These are phyloP conservation scores for Helicorthomorpha holstii DNA, from an alignment of 1,140 invertebrate genomes.

Conservation along the genomic window DNA sequence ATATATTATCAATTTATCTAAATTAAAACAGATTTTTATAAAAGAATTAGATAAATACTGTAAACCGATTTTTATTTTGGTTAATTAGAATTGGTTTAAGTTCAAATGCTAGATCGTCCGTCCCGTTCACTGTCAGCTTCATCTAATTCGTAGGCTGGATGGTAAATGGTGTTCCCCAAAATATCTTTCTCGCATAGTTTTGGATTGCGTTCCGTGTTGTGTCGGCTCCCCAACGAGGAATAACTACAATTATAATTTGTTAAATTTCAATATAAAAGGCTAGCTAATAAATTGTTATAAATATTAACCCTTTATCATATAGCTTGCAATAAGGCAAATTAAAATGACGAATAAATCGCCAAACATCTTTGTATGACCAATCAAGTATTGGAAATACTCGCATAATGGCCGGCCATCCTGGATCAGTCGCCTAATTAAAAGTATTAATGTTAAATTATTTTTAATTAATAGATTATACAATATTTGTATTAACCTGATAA, in stretches of 20 bases:
- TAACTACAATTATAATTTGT: slow-evolving; percentile 34
- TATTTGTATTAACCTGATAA: slow-evolving; percentile 40
- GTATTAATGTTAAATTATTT: slow-evolving; percentile 6
- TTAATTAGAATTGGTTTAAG: neutral
- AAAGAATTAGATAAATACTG: too few species aligned
- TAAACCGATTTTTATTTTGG: too few species aligned
- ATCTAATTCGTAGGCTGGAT: slow-evolving; percentile 59
- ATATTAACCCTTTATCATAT: slow-evolving; percentile 59
- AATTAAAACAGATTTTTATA: too few species aligned
- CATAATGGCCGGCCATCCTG: slow-evolving; percentile 70
- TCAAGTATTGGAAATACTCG: slow-evolving; percentile 71
- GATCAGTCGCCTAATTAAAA: slow-evolving; percentile 52
- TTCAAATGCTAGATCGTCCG: slow-evolving; percentile 31
- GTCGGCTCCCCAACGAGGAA: slow-evolving; percentile 62
- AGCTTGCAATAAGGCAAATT: slow-evolving; percentile 72
- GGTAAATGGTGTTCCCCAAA: slow-evolving; percentile 36
- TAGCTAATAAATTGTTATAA: neutral
- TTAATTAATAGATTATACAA: neutral
- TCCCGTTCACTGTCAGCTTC: slow-evolving; percentile 50
- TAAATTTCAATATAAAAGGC: slow-evolving; percentile 1
- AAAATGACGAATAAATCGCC: slow-evolving; percentile 61
- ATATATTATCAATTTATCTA: too few species aligned
- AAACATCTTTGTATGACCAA: slow-evolving; percentile 77
- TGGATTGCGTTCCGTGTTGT: slow-evolving; percentile 65
- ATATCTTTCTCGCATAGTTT: slow-evolving; percentile 33